phyloP scores from a whole-genome alignment of 2,113 vertebrate genomes.

The Brachyistius frenatus region DNA sequence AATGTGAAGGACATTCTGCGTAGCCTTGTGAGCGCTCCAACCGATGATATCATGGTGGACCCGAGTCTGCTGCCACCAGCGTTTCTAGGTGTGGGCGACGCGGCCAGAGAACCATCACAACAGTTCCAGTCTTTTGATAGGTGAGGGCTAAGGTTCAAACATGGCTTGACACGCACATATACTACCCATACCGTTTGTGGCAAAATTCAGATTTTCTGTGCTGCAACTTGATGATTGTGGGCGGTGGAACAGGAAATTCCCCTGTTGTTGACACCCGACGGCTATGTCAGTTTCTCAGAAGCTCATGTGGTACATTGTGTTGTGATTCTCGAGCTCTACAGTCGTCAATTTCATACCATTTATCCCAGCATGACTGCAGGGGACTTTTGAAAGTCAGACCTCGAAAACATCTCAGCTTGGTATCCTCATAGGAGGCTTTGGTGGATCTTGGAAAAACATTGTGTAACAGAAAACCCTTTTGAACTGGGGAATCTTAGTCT shows the following conservation, averaged over 20 bases:
- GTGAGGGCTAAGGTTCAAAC: conserved; percentile 76
- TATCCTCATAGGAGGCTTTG: conserved; percentile 53
- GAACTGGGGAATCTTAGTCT: conserved; percentile 36
- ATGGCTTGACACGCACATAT: neutral
- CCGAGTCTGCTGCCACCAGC: conserved; percentile 87
- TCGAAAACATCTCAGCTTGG: conserved; percentile 60
- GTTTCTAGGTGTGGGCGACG: conserved; percentile 89
- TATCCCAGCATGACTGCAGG: conserved; percentile 43
- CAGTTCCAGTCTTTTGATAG: conserved; percentile 96
- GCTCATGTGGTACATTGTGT: conserved; percentile 33
- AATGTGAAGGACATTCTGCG: conserved; percentile 97
- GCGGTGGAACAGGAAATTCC: neutral
- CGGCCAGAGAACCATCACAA: conserved; percentile 82
- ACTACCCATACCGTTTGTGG: neutral
- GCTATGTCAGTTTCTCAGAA: conserved; percentile 44
- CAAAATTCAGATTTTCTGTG: neutral
- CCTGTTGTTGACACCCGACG: conserved; percentile 25
- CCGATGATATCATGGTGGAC: conserved; percentile 88
- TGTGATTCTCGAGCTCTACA: conserved; percentile 28
- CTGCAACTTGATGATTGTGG: neutral
- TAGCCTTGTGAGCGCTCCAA: conserved; percentile 90
- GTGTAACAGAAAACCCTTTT: conserved; percentile 50
- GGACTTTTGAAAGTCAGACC: conserved; percentile 62
- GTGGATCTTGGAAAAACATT: conserved; percentile 57
- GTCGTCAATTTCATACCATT: conserved; percentile 49